Base-by-base conservation (phyloP, 2,797 vertebrate species). In the Scleropages formosus region DNA sequence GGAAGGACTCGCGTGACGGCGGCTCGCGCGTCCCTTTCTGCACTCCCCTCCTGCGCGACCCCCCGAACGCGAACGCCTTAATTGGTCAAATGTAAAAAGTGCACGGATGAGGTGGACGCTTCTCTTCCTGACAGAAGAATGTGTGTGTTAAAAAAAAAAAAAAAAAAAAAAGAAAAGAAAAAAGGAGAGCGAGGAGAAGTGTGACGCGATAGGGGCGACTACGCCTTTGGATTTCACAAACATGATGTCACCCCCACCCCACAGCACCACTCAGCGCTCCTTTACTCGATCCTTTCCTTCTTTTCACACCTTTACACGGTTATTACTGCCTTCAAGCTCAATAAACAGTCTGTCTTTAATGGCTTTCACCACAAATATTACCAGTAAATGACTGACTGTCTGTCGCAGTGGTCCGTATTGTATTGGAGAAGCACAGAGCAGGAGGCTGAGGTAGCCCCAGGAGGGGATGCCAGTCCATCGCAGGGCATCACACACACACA, bases 81-180 rank as follows among this genome's bases (percentile, higher is more conserved):
- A 94, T 94, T 94, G 93, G 92, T 94, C 92, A 90, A 88, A 87
- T 85, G 86, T 83, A 86, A 83, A 88, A 86, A 83, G 82, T 60
- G 31, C n/a, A 61, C 68, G 15, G 31, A 16, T 26, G 67, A 70
- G 78, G 83, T 81, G 83, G 72, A 73, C 73, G 83, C 24, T 61
- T 77, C 59, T 82, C 80, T 79, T 60, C 75, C 74, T 67, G 26
- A 63, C 75, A 69, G 49, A 63, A 78, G 74, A 60, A 65, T 65
- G 72, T 77, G 83, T 85, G 58, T 79, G 65, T 31, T 11, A 63
- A 76, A 75, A 70, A 72, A 72, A 20, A 12, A 76, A 75, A 70
- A 72, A 72, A 20, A 12, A 63, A 76, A 75, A 70, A 72, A 72
- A 20, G 12, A 63, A 76, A 75, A 70, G 72, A 72, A 20, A 12